phyloP scores from a whole-genome alignment of 2,797 vertebrate genomes.

The Monodelphis domestica region DNA sequence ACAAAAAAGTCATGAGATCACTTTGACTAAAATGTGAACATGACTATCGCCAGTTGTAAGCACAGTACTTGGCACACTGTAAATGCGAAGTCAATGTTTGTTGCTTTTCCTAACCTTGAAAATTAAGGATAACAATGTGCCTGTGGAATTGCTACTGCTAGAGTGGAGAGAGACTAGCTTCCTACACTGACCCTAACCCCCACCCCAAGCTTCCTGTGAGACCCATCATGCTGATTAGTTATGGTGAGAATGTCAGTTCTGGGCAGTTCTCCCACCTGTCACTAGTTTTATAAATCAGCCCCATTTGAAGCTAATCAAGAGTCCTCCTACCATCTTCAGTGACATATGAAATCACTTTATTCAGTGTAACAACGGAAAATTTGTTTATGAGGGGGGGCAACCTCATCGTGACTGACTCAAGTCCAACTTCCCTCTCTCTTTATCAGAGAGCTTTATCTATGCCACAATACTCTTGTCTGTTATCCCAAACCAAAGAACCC shows the following conservation, averaged over 20 bases:
- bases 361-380: not conserved
- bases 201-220: not conserved
- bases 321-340: not conserved
- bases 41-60: not conserved
- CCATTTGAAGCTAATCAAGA: not conserved
- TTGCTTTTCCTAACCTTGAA: not conserved
- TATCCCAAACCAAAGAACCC: not conserved
- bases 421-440: not conserved
- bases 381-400: not conserved
- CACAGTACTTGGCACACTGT: not conserved
- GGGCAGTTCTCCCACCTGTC: not conserved
- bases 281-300: not conserved
- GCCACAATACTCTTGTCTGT: not conserved
- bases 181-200: not conserved
- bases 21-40: not conserved
- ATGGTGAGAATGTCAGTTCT: not conserved
- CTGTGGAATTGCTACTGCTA: rapidly evolving
- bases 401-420: not conserved
- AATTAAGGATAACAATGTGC: not conserved
- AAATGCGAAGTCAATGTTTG: not conserved
- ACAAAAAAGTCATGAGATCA: not conserved
- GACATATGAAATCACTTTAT: not conserved
- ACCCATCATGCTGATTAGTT: not conserved
- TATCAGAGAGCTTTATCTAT: not conserved
- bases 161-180: not conserved